Evolutionary conservation across 2,797 vertebrate genomes (phyloP).

Genomic region (Tokudaia muenninki): DNA sequence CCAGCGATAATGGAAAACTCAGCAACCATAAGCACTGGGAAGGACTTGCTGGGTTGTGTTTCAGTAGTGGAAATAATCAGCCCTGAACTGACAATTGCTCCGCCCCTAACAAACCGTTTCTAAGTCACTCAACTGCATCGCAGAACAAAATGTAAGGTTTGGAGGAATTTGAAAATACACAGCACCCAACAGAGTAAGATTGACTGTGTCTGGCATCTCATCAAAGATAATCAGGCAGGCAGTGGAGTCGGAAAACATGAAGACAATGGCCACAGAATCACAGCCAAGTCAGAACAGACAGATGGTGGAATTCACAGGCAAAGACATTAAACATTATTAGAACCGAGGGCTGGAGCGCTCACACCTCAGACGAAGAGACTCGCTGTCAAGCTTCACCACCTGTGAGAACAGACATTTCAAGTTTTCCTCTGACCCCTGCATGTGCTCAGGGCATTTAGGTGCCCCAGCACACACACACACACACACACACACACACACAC

Average conservation of each 20-base stretch:
- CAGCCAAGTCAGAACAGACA: constrained; percentile 22
- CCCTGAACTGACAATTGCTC: background rate
- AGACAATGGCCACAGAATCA: background rate
- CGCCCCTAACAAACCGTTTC: background rate
- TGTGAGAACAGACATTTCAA: background rate
- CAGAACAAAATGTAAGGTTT: background rate
- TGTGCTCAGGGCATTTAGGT: background rate
- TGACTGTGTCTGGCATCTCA: background rate
- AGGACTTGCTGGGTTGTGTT: background rate
- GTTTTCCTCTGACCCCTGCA: background rate
- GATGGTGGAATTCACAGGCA: constrained; percentile 4
- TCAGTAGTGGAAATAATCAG: background rate
- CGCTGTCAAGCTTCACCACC: background rate
- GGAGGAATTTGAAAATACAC: background rate
- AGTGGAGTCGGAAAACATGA: constrained; percentile 34
- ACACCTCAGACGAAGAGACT: background rate
- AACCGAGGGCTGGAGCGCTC: too few relatives aligned
- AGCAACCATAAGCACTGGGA: background rate
- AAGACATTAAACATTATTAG: background rate
- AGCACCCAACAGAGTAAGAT: background rate
- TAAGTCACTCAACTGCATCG: background rate
- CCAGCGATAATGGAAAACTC: background rate
- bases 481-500: background rate
- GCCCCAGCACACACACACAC: background rate
- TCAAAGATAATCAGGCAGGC: constrained; percentile 9